Percentiles rank a stretch among this genome's conserved stretches.
phyloP scores from a whole-genome alignment of 2,888 invertebrate genomes.

The Eudasyphora cyanicolor region DNA sequence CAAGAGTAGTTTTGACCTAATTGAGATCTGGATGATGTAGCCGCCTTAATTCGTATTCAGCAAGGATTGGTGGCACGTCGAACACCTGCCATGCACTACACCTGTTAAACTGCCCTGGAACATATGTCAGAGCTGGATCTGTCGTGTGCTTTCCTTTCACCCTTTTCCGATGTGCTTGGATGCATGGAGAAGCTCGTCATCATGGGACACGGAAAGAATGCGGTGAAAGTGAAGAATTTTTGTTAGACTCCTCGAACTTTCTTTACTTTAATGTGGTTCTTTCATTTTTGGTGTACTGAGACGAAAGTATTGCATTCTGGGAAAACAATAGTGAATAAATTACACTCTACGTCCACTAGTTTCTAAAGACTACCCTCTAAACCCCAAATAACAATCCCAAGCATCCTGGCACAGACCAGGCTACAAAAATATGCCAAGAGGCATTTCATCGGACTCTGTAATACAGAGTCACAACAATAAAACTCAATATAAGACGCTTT shows the following conservation, averaged over 20 bases:
- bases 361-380: background rate
- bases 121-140: too few species aligned
- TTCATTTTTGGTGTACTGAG: background rate
- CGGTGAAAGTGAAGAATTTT: background rate
- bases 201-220: too few species aligned
- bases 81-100: too few species aligned
- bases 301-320: background rate
- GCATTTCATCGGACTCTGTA: background rate
- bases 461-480: constrained; percentile 17
- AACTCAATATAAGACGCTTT: background rate
- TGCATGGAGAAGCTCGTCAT: too few species aligned
- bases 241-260: background rate
- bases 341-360: constrained; percentile 2
- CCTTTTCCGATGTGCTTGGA: too few species aligned
- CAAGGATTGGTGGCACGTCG: too few species aligned
- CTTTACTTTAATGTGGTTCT: background rate
- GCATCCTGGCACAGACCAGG: background rate
- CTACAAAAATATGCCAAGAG: background rate
- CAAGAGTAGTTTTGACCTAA: too few species aligned
- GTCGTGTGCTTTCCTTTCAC: too few species aligned
- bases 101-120: too few species aligned
- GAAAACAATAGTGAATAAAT: constrained; percentile 20
- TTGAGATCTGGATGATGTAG: too few species aligned
- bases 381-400: background rate
- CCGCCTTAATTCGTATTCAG: too few species aligned